These are phyloP conservation scores for Meloidogyne chitwoodi DNA, from an alignment of 1,140 invertebrate genomes.

Conservation along the genomic window DNA sequence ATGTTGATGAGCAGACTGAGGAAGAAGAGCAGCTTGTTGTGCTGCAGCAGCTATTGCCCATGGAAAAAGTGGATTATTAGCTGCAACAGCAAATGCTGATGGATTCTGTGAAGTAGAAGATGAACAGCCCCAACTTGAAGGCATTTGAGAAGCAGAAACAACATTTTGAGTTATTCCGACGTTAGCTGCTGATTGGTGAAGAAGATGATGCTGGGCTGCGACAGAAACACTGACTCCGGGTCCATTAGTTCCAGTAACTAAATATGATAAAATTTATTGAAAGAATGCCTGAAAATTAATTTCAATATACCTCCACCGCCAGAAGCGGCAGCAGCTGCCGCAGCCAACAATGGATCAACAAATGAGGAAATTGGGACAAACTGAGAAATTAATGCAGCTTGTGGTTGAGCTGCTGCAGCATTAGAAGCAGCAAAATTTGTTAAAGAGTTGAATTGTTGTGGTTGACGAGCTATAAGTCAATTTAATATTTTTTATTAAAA, in stretches of 20 bases:
- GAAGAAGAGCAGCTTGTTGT: neutral
- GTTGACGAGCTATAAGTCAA: neutral
- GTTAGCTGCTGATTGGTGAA: neutral
- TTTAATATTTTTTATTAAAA: neutral
- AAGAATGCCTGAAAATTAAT: neutral
- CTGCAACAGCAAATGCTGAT: neutral
- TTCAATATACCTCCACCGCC: neutral
- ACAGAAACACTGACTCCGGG: neutral
- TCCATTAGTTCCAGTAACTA: neutral
- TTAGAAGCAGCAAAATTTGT: neutral
- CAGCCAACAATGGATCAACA: slow-evolving; percentile 13
- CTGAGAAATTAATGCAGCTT: slow-evolving; percentile 3
- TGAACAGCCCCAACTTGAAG: neutral
- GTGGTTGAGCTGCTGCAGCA: neutral
- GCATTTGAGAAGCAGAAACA: neutral
- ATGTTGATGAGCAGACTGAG: neutral
- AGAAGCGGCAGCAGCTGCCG: slow-evolving; percentile 6
- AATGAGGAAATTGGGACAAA: neutral
- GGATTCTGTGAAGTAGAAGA: slow-evolving; percentile 4
- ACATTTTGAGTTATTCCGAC: neutral
- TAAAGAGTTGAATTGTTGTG: neutral
- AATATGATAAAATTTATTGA: neutral
- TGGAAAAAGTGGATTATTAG: slow-evolving; percentile 6
- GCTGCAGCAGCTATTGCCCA: slow-evolving; percentile 22
- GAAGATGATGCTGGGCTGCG: neutral